Percentiles rank a stretch among this genome's conserved stretches.
These are phyloP conservation scores for Cyclophora punctaria DNA, from an alignment of 2,888 invertebrate genomes.

Conservation along the genomic window DNA sequence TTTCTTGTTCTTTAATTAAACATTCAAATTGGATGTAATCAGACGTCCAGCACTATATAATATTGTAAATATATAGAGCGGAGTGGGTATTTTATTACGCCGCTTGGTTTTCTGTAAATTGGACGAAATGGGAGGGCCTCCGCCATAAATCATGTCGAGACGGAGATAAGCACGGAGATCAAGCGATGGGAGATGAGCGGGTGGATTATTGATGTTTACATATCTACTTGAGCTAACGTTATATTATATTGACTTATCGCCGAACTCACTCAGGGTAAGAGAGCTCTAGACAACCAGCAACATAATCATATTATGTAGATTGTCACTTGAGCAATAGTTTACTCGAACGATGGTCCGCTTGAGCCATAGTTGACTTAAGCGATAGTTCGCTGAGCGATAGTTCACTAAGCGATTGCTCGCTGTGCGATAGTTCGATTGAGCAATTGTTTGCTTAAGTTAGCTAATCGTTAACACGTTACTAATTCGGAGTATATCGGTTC, in stretches of 20 bases:
- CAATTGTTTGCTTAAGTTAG: too few species aligned
- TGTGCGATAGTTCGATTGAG: too few species aligned
- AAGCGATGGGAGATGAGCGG: slow-evolving; percentile 11
- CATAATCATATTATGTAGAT: too few species aligned
- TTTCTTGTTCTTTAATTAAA: background rate
- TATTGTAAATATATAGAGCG: slow-evolving; percentile 4
- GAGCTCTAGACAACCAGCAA: too few species aligned
- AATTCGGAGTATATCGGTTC: background rate
- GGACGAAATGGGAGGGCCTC: slow-evolving; percentile 48
- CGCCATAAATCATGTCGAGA: slow-evolving; percentile 52
- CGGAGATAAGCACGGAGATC: slow-evolving; percentile 24
- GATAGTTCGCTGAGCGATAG: too few species aligned
- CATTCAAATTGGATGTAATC: background rate
- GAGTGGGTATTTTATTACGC: slow-evolving; percentile 48
- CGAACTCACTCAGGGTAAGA: too few species aligned
- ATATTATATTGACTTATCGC: background rate
- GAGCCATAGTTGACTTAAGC: too few species aligned
- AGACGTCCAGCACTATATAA: background rate
- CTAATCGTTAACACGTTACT: too few species aligned
- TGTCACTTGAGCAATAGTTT: too few species aligned
- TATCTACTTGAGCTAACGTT: background rate
- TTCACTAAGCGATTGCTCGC: too few species aligned
- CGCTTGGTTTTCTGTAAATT: slow-evolving; percentile 55
- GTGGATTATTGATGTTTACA: background rate
- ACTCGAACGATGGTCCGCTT: too few species aligned